A percentile compares a stretch with the other conserved stretches of the same genome.
Evolutionary conservation across 1,140 invertebrate genomes (phyloP).

Genomic region (Ectropis grisescens): DNA sequence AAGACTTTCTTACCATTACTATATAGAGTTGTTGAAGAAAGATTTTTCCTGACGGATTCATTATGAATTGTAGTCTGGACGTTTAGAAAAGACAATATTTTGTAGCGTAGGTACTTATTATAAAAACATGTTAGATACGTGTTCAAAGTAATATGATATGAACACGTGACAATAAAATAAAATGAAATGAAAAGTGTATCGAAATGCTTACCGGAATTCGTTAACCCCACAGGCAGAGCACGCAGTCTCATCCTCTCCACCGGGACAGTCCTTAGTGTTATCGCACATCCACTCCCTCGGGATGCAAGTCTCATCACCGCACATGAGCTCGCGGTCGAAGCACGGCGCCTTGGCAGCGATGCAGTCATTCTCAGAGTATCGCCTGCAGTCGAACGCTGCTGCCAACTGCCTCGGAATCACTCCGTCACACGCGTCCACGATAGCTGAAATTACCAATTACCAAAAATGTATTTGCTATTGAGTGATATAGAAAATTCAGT

Average conservation of each 20-base stretch:
- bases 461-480: no score
- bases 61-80: no score
- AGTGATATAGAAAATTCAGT: no score
- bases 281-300: conserved; percentile 77
- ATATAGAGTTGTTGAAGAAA: no score
- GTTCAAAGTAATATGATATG: no score
- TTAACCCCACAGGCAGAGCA: conserved; percentile 71
- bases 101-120: no score
- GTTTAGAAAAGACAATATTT: no score
- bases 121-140: no score
- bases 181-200: no score
- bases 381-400: conserved; percentile 69
- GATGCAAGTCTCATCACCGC: conserved; percentile 76
- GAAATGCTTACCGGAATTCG: conserved; percentile 72
- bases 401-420: conserved; percentile 70
- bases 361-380: conserved; percentile 72
- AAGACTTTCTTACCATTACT: no score
- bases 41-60: no score
- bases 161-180: no score
- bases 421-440: conserved; percentile 73
- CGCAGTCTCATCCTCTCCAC: conserved; percentile 74
- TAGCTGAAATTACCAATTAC: conserved; percentile 37
- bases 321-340: conserved; percentile 71
- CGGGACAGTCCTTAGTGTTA: conserved; percentile 74
- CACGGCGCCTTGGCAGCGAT: conserved; percentile 62